Evolutionary conservation across 2,113 vertebrate species (phyloP).

Genomic region (Lagopus leucura): DNA sequence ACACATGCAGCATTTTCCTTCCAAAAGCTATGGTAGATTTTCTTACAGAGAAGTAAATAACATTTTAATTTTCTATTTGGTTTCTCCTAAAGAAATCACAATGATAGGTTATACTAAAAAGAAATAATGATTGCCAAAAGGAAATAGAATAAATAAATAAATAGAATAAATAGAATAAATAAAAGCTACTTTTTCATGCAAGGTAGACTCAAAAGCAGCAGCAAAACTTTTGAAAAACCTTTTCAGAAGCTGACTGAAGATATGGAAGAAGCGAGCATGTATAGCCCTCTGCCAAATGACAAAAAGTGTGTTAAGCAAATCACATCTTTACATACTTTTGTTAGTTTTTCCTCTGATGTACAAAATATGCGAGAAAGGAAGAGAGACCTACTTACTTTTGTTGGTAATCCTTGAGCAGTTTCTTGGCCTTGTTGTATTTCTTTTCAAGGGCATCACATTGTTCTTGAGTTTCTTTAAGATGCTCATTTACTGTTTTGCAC

Average conservation of each 20-base stretch:
- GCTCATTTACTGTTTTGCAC: conserved; percentile 89
- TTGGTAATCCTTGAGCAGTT: conserved; percentile 91
- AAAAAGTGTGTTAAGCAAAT: neutral
- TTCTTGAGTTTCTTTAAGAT: conserved; percentile 86
- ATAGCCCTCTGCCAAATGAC: neutral
- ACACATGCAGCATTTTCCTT: neutral
- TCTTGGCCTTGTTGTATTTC: conserved; percentile 93
- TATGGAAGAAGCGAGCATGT: neutral
- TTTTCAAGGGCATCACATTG: conserved; percentile 90
- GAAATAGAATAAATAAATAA: neutral
- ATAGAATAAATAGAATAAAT: neutral
- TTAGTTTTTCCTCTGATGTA: neutral
- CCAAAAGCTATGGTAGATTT: neutral
- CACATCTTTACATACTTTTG: neutral
- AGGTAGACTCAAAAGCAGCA: neutral
- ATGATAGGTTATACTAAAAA: neutral
- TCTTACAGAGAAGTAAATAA: neutral
- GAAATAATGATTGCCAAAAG: neutral
- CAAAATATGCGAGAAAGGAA: neutral
- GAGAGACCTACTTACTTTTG: conserved; percentile 84
- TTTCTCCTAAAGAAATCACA: neutral
- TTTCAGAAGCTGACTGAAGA: neutral
- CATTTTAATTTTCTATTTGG: neutral
- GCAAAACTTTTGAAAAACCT: neutral
- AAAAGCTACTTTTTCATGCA: neutral